Conservation (phyloP, 2,888 invertebrate genomes). For the Tetragonisca angustula region DNA sequence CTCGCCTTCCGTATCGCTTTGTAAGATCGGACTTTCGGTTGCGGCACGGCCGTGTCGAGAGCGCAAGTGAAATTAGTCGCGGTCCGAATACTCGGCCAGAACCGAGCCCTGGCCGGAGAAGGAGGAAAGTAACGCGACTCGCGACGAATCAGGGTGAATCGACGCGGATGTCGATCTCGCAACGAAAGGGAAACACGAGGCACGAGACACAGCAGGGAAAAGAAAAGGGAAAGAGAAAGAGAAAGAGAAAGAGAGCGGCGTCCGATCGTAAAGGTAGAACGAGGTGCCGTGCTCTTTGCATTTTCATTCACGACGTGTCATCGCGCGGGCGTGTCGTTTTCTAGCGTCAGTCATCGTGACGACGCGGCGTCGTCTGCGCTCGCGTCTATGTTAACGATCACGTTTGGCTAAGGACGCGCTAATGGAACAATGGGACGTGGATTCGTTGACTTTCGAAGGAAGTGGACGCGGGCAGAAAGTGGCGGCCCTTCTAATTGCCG, state of each 20-base stretch:
- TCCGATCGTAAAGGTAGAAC: conserved; percentile 14
- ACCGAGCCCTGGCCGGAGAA: conserved; percentile 50
- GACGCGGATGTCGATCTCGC: conserved; percentile 47
- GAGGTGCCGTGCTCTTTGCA: conserved; percentile 28
- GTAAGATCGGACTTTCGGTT: conserved; percentile 52
- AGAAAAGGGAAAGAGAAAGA: conserved; percentile 2
- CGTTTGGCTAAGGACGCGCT: conserved; percentile 50
- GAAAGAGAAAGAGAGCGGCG: conserved; percentile 9
- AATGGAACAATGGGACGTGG: conserved; percentile 42
- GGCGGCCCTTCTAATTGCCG: conserved; percentile 22
- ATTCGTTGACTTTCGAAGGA: conserved; percentile 45
- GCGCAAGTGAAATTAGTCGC: conserved; percentile 75
- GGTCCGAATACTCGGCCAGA: conserved; percentile 58
- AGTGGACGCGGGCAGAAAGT: conserved; percentile 10
- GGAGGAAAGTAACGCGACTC: conserved; percentile 66
- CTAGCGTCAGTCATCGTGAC: conserved; percentile 53
- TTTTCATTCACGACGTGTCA: conserved; percentile 66
- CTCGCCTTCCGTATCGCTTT: conserved; percentile 26
- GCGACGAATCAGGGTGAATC: conserved; percentile 66
- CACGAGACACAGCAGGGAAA: neutral
- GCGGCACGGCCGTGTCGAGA: conserved; percentile 64
- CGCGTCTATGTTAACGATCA: conserved; percentile 30
- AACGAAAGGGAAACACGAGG: conserved; percentile 36
- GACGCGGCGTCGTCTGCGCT: neutral
- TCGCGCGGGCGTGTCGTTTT: conserved; percentile 60